These are phyloP conservation scores for Aurelia coerulea DNA, from an alignment of 30 jellyfish, hydroid and myxozoan genomes.

Conservation along the genomic window DNA sequence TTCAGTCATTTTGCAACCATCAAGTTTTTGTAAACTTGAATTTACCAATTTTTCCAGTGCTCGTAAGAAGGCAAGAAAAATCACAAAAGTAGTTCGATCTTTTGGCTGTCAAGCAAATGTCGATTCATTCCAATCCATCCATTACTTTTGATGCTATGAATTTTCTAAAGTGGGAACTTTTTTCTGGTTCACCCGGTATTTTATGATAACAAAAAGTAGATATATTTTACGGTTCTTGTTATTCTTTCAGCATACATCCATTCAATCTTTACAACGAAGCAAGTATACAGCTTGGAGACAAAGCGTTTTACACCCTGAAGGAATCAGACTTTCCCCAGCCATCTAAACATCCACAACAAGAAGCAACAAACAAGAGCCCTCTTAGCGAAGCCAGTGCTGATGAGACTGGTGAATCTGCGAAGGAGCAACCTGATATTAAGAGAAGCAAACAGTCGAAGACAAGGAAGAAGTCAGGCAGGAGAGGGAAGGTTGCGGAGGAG, in stretches of 20 bases:
- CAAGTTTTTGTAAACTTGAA: too few relatives aligned
- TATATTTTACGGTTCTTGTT: too few relatives aligned
- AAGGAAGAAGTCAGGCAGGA: not conserved
- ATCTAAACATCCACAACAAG: not conserved
- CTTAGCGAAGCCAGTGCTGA: conserved; percentile 2
- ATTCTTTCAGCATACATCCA: conserved; percentile 6
- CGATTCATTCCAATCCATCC: too few relatives aligned
- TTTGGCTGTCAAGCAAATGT: too few relatives aligned
- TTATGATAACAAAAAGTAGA: too few relatives aligned
- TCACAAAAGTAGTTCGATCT: too few relatives aligned
- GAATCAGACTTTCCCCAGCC: conserved; percentile 49
- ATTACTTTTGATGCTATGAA: too few relatives aligned
- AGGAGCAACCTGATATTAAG: conserved; percentile 36
- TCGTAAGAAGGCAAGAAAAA: too few relatives aligned
- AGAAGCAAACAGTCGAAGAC: conserved; percentile 32
- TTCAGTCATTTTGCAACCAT: too few relatives aligned
- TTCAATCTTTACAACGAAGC: conserved; percentile 78
- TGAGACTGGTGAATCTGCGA: not conserved
- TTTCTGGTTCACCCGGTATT: too few relatives aligned
- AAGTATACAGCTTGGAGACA: conserved; percentile 88
- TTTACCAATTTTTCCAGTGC: too few relatives aligned
- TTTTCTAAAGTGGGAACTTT: too few relatives aligned
- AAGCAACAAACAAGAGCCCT: not conserved
- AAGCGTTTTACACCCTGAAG: conserved; percentile 74
- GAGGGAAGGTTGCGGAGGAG: not conserved